Percentiles rank a stretch among this genome's conserved stretches.
Conservation (phyloP, 2,797 vertebrate species). For the Rhinella marina region DNA sequence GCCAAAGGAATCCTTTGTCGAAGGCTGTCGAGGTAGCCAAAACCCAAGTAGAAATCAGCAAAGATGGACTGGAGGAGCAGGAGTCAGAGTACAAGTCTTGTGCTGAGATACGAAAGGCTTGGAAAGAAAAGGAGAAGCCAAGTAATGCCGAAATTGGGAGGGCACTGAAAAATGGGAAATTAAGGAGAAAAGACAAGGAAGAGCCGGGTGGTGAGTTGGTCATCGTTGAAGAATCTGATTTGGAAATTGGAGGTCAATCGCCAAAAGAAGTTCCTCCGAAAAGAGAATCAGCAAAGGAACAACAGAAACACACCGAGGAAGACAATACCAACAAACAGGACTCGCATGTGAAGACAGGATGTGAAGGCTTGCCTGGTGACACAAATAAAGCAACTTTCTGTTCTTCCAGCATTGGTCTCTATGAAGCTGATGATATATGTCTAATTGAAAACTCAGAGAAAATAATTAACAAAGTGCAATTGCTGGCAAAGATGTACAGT, state of each 20-base stretch:
- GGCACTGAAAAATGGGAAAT: neutral
- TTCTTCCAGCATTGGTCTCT: slow-evolving; percentile 68
- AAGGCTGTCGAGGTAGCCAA: slow-evolving; percentile 7
- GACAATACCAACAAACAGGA: slow-evolving; percentile 14
- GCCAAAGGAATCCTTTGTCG: neutral
- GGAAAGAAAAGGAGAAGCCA: slow-evolving; percentile 76
- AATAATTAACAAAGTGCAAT: slow-evolving; percentile 87
- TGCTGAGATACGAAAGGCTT: slow-evolving; percentile 74
- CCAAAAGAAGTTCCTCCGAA: slow-evolving; percentile 13
- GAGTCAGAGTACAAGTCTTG: slow-evolving; percentile 72
- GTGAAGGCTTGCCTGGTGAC: neutral
- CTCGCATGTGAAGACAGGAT: slow-evolving; percentile 62
- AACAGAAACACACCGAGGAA: slow-evolving; percentile 18
- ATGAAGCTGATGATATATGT: slow-evolving; percentile 71
- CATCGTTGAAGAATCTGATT: slow-evolving; percentile 69
- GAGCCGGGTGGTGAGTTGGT: slow-evolving; percentile 43
- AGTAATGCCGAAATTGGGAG: neutral
- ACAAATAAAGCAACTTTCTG: slow-evolving; percentile 33
- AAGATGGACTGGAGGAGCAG: slow-evolving; percentile 33
- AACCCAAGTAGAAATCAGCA: neutral
- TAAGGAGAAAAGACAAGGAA: neutral
- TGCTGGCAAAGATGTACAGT: slow-evolving; percentile 86
- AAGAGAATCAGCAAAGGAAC: slow-evolving; percentile 28
- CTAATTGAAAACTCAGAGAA: slow-evolving; percentile 81
- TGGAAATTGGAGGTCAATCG: slow-evolving; percentile 10